Evolutionary conservation across 2,888 invertebrate species (phyloP), one percentile per base, ranked within the genome.

Genomic region (Incurvaria masculella): DNA sequence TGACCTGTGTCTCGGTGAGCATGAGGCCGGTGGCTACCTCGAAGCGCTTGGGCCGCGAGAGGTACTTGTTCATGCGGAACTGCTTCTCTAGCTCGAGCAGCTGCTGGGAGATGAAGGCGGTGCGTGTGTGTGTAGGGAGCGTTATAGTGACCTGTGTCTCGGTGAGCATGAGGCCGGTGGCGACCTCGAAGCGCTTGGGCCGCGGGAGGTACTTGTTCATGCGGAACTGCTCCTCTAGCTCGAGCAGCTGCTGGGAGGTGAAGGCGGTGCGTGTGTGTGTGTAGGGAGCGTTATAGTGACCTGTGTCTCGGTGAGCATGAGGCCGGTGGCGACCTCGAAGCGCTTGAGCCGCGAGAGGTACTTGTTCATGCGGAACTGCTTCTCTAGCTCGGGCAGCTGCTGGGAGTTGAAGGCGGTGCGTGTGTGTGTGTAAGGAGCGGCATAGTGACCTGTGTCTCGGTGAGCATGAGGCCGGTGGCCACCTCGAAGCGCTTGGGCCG

Each of bases 201-300:
- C 99, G 80, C 26, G 97, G 98, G 42, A 99, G 85, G 80, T 99
- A 99, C 75, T 99, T 99, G 82, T 97, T 99, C 82, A 97, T 94
- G 52, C 95, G 87, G 81, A 99, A 99, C 79, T 99, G 98, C 68
- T 97, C 93, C 76, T 99, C 99, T 63, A 99, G 78, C 71, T 99
- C 98, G 57, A 99, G 81, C 18, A 99, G 84, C 64, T 99, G 99
- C 65, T 99, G 98, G 16, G 89, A 93, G 2, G 98, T 99, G 81
- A 99, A 99, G 2, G 99, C 98, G 1, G 99, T 99, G 50, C 99
- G 82, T 0, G 99, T 99, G 55, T 99, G 82, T n/a, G n/a, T n/a
- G n/a, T n/a, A n/a, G n/a, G n/a, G n/a, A n/a, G n/a, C 23, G 10
- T 23, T 4, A 6, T 6, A 4, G 23, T 69, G 66, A 96, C 97